Conservation (phyloP, 2,888 invertebrate species). For the Drosophila putrida region DNA sequence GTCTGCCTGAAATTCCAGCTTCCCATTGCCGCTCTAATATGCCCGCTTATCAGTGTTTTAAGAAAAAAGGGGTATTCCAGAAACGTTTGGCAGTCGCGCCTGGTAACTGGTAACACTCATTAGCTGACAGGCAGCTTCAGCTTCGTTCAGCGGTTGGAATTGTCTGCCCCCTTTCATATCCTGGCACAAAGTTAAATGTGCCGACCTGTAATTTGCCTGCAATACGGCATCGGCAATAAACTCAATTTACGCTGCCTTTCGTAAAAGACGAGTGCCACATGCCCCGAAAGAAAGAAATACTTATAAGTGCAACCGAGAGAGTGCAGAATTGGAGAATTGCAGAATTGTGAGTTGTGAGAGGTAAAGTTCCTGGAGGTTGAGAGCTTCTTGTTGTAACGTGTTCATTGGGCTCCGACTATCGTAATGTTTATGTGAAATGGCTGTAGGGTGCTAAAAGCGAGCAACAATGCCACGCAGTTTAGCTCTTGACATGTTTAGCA, state of each 20-base stretch:
- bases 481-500: slow-evolving; percentile 74
- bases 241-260: slow-evolving; percentile 70
- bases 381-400: slow-evolving; percentile 70
- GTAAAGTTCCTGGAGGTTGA: slow-evolving; percentile 8
- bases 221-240: slow-evolving; percentile 81
- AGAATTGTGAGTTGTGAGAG: slow-evolving; percentile 8
- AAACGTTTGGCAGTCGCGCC: slow-evolving; percentile 59
- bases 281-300: slow-evolving; percentile 51
- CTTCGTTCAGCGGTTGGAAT: slow-evolving; percentile 19
- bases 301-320: slow-evolving; percentile 16
- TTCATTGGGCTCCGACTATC: slow-evolving; percentile 61
- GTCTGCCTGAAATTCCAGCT: too few species aligned
- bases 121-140: slow-evolving; percentile 60
- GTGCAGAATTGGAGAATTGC: background rate
- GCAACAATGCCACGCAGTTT: slow-evolving; percentile 66
- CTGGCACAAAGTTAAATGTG: slow-evolving; percentile 82
- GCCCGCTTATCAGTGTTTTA: background rate
- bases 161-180: slow-evolving; percentile 61
- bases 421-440: slow-evolving; percentile 72
- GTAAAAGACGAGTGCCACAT: slow-evolving; percentile 68
- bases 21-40: background rate
- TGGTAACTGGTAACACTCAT: slow-evolving; percentile 68
- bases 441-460: slow-evolving; percentile 73
- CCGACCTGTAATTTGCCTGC: slow-evolving; percentile 82
- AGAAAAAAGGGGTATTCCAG: slow-evolving; percentile 29